Base-by-base conservation (phyloP, 2,888 invertebrate genomes). In the Spialia ferax region DNA sequence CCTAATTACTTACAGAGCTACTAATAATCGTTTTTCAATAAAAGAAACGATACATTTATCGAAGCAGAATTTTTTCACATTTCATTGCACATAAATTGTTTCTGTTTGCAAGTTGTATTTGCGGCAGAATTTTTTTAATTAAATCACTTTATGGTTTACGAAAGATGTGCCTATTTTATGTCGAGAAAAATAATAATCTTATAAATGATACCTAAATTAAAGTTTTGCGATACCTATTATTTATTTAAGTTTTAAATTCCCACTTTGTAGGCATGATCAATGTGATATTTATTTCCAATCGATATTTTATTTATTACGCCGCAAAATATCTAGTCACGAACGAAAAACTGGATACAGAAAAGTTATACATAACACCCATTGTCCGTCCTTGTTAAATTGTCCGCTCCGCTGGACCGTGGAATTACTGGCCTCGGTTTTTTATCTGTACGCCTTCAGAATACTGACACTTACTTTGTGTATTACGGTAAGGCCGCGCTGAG, bases 361-460 rank as follows among this genome's bases (percentile, higher is more conserved):
- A 42, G 42, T 15, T 42, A 42, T 42, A 8, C 1, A 8, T 5
- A 8, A 32, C 15, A 15, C 15, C 56, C 13, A 20, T 32, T 61
- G 60, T 61, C 48, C 60, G 48, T 61, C 29, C 56, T 57, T 57
- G 56, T 57, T 57, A 38, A 35, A 35, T 57, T 35, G 35, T 11
- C 7, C 60, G 62, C 62, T 52, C 52, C 62, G 62, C 6, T 62
- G 38, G 52, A 52, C 52, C 62, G 62, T 15, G 52, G 52, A 32
- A 62, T 52, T 62, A 52, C 62, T 23, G 35, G 26, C 20, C 35
- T 38, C 15, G 7, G 15, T 61, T 61, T 38, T 52, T 62, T 35
- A 62, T 61, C 62, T 35, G 20, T 32, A 52, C 35, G 38, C 42
- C 50, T 52, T 22, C 52, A 52, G 62, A 62, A 35, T 62, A 52